These are phyloP conservation scores for Platorchestia sp. DNA, from an alignment of 1,140 invertebrate species.

Conservation along the genomic window DNA sequence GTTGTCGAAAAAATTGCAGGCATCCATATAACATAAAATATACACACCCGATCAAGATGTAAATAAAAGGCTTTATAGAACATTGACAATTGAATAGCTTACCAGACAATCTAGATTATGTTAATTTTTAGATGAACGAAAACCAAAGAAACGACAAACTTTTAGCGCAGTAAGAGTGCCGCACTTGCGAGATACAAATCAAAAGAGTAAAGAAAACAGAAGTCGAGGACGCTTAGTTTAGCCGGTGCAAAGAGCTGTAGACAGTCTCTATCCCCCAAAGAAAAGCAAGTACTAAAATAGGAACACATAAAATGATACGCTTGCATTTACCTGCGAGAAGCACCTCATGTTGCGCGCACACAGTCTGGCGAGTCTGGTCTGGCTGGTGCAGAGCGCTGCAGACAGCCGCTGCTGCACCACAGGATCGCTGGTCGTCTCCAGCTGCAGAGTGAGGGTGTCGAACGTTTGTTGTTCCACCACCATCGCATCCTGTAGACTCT, in stretches of 20 bases:
- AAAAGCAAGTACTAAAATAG: neutral
- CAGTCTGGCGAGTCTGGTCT: constrained; percentile 68
- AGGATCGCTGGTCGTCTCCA: constrained; percentile 65
- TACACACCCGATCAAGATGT: too few species aligned
- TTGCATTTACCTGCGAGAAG: constrained; percentile 68
- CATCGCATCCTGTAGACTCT: constrained; percentile 69
- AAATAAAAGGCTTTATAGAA: too few species aligned
- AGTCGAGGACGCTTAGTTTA: constrained; percentile 68
- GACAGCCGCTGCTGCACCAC: constrained; percentile 68
- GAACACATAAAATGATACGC: neutral
- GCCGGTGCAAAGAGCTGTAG: constrained; percentile 68
- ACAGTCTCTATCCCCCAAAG: too few species aligned
- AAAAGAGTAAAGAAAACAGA: constrained; percentile 69
- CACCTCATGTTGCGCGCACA: constrained; percentile 69
- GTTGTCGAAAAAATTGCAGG: too few species aligned
- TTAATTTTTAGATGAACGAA: too few species aligned
- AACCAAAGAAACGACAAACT: too few species aligned
- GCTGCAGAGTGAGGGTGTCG: constrained; percentile 68
- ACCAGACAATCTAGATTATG: too few species aligned
- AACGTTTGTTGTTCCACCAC: constrained; percentile 69
- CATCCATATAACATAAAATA: too few species aligned
- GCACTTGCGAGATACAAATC: constrained; percentile 69
- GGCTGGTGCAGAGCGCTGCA: constrained; percentile 68
- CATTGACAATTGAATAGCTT: too few species aligned
- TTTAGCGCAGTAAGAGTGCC: too few species aligned